phyloP scores from a whole-genome alignment of 2,797 vertebrate genomes.

The Sylvilagus floridanus region DNA sequence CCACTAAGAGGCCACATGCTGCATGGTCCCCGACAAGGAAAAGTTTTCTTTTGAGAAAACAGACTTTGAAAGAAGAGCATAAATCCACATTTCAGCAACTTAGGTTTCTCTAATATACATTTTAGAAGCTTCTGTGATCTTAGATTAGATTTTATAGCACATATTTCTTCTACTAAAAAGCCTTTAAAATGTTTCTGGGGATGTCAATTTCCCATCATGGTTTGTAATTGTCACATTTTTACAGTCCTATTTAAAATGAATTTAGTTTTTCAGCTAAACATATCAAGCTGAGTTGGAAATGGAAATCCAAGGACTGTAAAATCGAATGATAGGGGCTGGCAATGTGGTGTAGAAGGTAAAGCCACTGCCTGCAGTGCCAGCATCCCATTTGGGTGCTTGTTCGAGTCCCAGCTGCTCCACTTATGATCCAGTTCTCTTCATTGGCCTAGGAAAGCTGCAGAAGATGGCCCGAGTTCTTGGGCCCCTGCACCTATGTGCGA shows the following conservation, averaged over 20 bases:
- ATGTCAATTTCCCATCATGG: slow-evolving; percentile 37
- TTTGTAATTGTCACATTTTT: slow-evolving; percentile 59
- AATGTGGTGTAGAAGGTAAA: too few relatives aligned
- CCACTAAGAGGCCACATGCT: too few relatives aligned
- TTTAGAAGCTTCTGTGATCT: slow-evolving; percentile 48
- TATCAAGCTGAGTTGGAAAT: slow-evolving; percentile 62
- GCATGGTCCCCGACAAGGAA: too few relatives aligned
- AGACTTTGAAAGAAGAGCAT: neutral
- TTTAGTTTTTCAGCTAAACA: slow-evolving; percentile 59
- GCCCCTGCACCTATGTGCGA: too few relatives aligned
- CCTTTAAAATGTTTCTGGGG: neutral
- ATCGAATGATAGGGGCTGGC: neutral
- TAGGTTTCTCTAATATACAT: neutral
- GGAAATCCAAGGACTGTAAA: slow-evolving; percentile 59
- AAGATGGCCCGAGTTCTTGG: too few relatives aligned
- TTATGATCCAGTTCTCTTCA: too few relatives aligned
- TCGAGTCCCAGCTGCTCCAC: too few relatives aligned
- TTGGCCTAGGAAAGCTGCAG: too few relatives aligned
- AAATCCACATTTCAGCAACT: neutral
- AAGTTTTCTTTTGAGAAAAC: neutral
- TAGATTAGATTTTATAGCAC: slow-evolving; percentile 56
- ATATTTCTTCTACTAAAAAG: slow-evolving; percentile 68
- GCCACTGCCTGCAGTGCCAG: too few relatives aligned
- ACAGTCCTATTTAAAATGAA: slow-evolving; percentile 49
- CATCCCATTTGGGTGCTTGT: too few relatives aligned